Evolutionary conservation across 2,797 vertebrate genomes (phyloP), one percentile per base, ranked within the genome.

Genomic region (Yasuhikotakia modesta): DNA sequence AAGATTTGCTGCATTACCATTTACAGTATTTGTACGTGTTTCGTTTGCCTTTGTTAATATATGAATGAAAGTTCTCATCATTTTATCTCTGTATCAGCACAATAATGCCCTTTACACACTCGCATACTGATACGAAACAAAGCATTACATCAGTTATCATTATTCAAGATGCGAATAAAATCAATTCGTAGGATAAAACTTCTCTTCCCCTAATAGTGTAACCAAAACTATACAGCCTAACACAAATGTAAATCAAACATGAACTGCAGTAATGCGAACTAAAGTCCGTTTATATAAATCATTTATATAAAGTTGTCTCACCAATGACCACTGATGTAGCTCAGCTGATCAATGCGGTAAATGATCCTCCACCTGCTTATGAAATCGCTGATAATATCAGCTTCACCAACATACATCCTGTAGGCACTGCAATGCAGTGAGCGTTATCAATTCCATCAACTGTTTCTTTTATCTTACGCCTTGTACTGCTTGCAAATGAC

Each of bases 321-420:
- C 74, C 74, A 14, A 16, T 45, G 27, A 61, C 69, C n/a, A n/a
- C n/a, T n/a, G n/a, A n/a, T n/a, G n/a, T n/a, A n/a, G n/a, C 64
- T 58, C 52, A 58, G 43, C 74, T 61, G 55, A 50, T 50, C 53
- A 61, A 50, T 69, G 75, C 66, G 65, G 75, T 69, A 27, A 70
- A 50, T 14, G 43, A 68, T 39, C 19, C 65, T 50, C 19, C 75
- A 77, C 74, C 65, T 58, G 53, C 39, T 7, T 53, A n/a, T 10
- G 17, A 32, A 3, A 21, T 52, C 13, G 24, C 22, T 17, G 63
- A 39, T 24, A 14, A 13, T n/a, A 50, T 3, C 19, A 48, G 24
- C 55, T 48, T n/a, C 30, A 6, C 1, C 13, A 17, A 30, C 19
- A 60, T 53, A 39, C 27, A 52, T 52, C 27, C 72, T 53, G 46